These are phyloP conservation scores for Spea bombifrons DNA, from an alignment of 2,113 vertebrate species.

Conservation along the genomic window DNA sequence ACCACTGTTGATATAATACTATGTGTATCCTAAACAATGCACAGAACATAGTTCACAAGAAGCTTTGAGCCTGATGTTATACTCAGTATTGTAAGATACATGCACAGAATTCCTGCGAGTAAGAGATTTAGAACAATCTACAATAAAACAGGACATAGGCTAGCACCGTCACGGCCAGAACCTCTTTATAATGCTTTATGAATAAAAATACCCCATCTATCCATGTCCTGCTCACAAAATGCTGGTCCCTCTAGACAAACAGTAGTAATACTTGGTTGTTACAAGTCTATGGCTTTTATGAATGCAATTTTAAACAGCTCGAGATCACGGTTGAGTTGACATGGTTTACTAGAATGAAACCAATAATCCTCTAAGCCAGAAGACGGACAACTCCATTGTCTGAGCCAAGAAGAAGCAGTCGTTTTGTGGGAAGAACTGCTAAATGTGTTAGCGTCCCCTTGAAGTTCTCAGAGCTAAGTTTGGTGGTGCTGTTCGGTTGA, in stretches of 20 bases:
- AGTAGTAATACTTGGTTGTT: conserved; percentile 7
- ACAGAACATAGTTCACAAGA: no score
- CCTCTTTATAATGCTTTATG: conserved; percentile 14
- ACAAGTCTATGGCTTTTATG: conserved; percentile 13
- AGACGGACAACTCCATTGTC: conserved; percentile 89
- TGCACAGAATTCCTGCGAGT: no score
- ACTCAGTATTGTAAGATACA: no score
- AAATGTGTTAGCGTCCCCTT: conserved; percentile 91
- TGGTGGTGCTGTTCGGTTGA: conserved; percentile 79
- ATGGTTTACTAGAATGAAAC: neutral
- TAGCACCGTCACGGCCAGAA: neutral
- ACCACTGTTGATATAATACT: no score
- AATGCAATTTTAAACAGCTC: neutral
- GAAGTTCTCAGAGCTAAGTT: conserved; percentile 96
- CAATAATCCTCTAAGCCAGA: conserved; percentile 69
- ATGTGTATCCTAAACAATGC: no score
- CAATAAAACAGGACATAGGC: neutral
- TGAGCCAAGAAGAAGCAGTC: conserved; percentile 90
- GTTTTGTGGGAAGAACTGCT: conserved; percentile 88
- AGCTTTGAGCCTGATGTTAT: no score
- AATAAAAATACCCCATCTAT: neutral
- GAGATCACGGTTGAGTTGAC: neutral
- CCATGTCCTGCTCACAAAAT: neutral
- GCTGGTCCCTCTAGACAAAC: neutral
- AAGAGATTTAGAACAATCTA: no score